Evolutionary conservation across 2,113 vertebrate species (phyloP).

Genomic region (Ovis aries): ARS-UI_Ramb_v3.0 NC_056062.1:3596501-3597000

Average conservation of each 20-base stretch:
- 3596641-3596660: slow-evolving; percentile 35
- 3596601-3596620: slow-evolving; percentile 80
- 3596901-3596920: neutral
- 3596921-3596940: neutral
- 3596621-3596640: slow-evolving; percentile 42
- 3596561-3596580: slow-evolving; percentile 93
- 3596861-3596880: slow-evolving; percentile 55
- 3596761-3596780: slow-evolving; percentile 96
- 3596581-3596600: slow-evolving; percentile 96
- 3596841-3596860: slow-evolving; percentile 89
- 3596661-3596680: neutral
- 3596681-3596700: slow-evolving; percentile 31
- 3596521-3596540: slow-evolving; percentile 97
- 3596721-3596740: slow-evolving; percentile 97
- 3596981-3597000: slow-evolving; percentile 10
- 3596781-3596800: slow-evolving; percentile 99
- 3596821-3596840: slow-evolving; percentile 93
- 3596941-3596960: neutral
- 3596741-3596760: slow-evolving; percentile 98
- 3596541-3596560: slow-evolving; percentile 98
- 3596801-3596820: slow-evolving; percentile 95
- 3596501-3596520: neutral
- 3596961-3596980: neutral
- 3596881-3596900: slow-evolving; percentile 28
- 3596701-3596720: slow-evolving; percentile 89